phyloP scores from a whole-genome alignment of 2,113 vertebrate genomes.

The Pundamilia nyererei region DNA sequence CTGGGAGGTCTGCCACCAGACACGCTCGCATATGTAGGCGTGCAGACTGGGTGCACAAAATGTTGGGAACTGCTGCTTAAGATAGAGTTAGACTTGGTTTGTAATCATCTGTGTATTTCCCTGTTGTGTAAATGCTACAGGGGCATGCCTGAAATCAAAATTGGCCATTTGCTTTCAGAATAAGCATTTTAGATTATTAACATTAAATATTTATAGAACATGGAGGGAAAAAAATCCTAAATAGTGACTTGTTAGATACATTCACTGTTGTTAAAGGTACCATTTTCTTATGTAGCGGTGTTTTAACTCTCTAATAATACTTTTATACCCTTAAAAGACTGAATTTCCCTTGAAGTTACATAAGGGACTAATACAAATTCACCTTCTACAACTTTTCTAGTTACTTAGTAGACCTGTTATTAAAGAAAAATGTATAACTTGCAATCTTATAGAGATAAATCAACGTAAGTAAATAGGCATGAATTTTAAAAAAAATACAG shows the following conservation, averaged over 20 bases:
- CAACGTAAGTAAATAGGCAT: not conserved
- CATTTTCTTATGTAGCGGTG: not conserved
- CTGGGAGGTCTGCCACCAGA: slow-evolving; percentile 45
- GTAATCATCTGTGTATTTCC: slow-evolving; percentile 6
- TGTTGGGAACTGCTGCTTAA: slow-evolving; percentile 1
- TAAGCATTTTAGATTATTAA: not conserved
- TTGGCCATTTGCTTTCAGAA: not conserved
- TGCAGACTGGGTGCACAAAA: not conserved
- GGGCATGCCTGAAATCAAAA: not conserved
- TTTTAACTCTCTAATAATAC: not conserved
- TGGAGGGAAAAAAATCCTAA: not conserved
- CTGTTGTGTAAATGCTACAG: not conserved
- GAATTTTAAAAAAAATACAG: not conserved
- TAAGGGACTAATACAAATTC: not conserved
- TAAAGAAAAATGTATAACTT: not conserved
- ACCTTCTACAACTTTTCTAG: not conserved
- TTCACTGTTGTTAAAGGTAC: not conserved
- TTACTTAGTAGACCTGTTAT: not conserved
- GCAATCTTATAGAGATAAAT: not conserved
- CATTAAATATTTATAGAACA: not conserved
- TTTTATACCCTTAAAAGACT: not conserved
- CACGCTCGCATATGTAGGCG: slow-evolving; percentile 14
- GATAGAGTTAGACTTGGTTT: slow-evolving; percentile 1
- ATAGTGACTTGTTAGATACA: not conserved
- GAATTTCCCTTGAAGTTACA: not conserved